phyloP scores from a whole-genome alignment of 2,888 invertebrate species.

The Drosophila multiciliata region DNA sequence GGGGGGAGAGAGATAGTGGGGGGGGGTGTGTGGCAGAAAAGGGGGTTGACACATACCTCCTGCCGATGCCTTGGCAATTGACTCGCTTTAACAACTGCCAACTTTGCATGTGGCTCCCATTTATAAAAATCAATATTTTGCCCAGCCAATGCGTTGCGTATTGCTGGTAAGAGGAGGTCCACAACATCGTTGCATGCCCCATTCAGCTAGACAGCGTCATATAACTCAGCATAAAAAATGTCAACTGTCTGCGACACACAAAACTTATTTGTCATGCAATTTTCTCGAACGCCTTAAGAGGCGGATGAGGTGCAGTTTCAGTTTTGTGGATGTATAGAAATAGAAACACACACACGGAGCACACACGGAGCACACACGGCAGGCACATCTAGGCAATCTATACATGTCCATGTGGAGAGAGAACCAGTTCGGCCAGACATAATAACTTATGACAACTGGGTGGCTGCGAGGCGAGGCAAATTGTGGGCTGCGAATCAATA shows the following conservation, averaged over 20 bases:
- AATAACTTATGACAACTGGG: constrained; percentile 77
- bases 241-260: constrained; percentile 79
- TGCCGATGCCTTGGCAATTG: constrained; percentile 45
- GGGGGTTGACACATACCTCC: not conserved
- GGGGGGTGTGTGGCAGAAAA: not conserved
- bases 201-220: constrained; percentile 60
- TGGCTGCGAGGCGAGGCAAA: constrained; percentile 58
- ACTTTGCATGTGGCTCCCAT: constrained; percentile 73
- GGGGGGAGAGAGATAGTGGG: not conserved
- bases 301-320: constrained; percentile 32
- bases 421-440: constrained; percentile 71
- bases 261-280: constrained; percentile 80
- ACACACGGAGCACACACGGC: constrained; percentile 30
- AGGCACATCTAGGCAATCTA: constrained; percentile 61
- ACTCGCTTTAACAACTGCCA: constrained; percentile 73
- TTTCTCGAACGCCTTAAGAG: constrained; percentile 74
- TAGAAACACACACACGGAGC: constrained; percentile 7
- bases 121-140: constrained; percentile 74
- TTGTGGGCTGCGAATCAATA: constrained; percentile 76
- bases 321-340: constrained; percentile 12
- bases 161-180: not conserved
- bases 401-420: constrained; percentile 58
- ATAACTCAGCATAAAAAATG: constrained; percentile 77
- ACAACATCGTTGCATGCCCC: constrained; percentile 44
- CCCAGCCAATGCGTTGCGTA: constrained; percentile 42